phyloP scores from a whole-genome alignment of 2,113 vertebrate species.

The Psittacara wagleri region DNA sequence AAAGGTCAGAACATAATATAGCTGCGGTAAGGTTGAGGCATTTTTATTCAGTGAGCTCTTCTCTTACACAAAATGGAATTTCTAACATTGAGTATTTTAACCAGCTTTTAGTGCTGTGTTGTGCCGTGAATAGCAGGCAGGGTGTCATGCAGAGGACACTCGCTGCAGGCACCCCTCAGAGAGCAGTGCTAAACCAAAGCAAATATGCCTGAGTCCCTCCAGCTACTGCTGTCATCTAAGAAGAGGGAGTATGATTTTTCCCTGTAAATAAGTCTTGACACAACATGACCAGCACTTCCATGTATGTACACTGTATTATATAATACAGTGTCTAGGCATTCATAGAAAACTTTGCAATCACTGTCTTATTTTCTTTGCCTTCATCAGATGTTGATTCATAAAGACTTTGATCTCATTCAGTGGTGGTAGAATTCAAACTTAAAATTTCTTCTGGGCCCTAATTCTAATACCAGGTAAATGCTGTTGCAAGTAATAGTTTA shows the following conservation, averaged over 20 bases:
- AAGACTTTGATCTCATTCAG: constrained; percentile 3
- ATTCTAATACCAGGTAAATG: background rate
- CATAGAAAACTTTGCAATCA: constrained; percentile 12
- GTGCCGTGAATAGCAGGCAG: constrained; percentile 4
- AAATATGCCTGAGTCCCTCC: constrained; percentile 26
- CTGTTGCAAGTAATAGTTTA: background rate
- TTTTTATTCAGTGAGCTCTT: background rate
- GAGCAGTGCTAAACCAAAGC: constrained; percentile 2
- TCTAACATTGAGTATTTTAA: background rate
- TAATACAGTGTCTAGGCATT: constrained; percentile 27
- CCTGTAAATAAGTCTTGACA: constrained; percentile 48
- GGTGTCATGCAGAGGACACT: constrained; percentile 52
- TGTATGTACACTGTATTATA: background rate
- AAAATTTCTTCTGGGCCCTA: background rate
- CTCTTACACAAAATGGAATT: background rate
- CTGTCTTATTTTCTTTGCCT: background rate
- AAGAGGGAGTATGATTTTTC: background rate
- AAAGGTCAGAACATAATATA: background rate
- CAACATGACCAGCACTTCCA: background rate
- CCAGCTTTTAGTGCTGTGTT: background rate
- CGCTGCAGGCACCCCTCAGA: constrained; percentile 9
- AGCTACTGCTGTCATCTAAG: constrained; percentile 47
- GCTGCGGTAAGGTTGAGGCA: background rate
- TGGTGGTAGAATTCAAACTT: constrained; percentile 1
- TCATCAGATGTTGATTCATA: background rate